phyloP scores from a whole-genome alignment of 2,888 invertebrate species.

The Mythimna lalbum region DNA sequence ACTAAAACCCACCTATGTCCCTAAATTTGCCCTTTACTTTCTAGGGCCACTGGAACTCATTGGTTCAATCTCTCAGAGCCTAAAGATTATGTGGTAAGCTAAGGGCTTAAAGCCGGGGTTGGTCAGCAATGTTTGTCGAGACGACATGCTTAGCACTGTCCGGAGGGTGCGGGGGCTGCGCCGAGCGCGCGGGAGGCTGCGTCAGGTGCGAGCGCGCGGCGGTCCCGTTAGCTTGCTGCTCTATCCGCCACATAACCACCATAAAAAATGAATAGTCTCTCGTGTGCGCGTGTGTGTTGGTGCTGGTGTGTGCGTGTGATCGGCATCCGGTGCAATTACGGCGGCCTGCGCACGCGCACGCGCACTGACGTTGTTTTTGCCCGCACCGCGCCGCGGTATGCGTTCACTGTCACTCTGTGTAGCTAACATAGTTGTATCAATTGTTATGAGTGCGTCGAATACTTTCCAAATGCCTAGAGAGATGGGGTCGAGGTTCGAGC shows the following conservation, averaged over 20 bases:
- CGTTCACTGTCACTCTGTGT: conserved; percentile 28
- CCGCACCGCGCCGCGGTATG: conserved; percentile 11
- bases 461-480: background rate
- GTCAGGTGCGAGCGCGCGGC: conserved; percentile 24
- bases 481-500: too few species aligned
- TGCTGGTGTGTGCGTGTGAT: conserved; percentile 41
- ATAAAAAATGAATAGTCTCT: conserved; percentile 33
- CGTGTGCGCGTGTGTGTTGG: conserved; percentile 7
- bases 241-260: conserved; percentile 35
- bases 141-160: background rate
- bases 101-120: too few species aligned
- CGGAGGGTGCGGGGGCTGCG: background rate
- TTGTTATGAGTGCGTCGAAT: conserved; percentile 7
- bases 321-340: conserved; percentile 64
- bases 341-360: conserved; percentile 55
- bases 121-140: background rate
- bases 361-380: conserved; percentile 56
- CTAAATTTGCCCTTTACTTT: too few species aligned
- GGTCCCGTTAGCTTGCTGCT: conserved; percentile 55
- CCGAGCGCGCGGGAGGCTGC: background rate
- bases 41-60: too few species aligned
- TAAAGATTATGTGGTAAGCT: too few species aligned
- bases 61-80: too few species aligned
- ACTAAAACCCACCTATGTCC: too few species aligned
- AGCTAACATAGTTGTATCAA: conserved; percentile 19